phyloP scores from a whole-genome alignment of 37 sponge, comb jelly and placozoan genomes.

The Cladorhizidae sp. region DNA sequence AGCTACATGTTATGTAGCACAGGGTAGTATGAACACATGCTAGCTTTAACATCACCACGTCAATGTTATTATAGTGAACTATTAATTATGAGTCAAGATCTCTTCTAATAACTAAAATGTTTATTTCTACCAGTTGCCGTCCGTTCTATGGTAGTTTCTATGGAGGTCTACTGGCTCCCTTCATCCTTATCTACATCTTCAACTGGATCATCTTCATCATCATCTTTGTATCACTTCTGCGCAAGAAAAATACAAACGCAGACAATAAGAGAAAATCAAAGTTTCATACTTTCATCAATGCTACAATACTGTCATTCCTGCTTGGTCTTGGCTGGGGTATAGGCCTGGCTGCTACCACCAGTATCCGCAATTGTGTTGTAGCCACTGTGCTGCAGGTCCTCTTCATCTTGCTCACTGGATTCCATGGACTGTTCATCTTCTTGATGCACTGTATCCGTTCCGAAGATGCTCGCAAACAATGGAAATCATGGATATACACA shows the following conservation, averaged over 20 bases:
- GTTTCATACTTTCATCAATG: neutral
- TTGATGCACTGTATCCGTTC: slow-evolving; percentile 34
- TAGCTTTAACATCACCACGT: too few species aligned
- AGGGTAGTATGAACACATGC: too few species aligned
- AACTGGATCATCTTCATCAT: slow-evolving; percentile 12
- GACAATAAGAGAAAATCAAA: neutral
- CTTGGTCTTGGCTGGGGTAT: slow-evolving; percentile 25
- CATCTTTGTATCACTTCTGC: neutral
- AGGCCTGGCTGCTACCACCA: slow-evolving; percentile 7
- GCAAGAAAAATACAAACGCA: neutral
- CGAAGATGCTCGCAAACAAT: slow-evolving; percentile 29
- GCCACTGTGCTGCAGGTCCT: slow-evolving; percentile 8
- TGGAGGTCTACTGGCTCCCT: slow-evolving; percentile 8
- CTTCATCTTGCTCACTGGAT: slow-evolving; percentile 34
- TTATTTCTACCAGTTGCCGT: slow-evolving; percentile 10
- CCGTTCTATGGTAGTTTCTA: neutral
- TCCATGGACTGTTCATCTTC: slow-evolving; percentile 51
- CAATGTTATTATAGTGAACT: too few species aligned
- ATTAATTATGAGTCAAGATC: too few species aligned
- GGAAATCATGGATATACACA: slow-evolving; percentile 8
- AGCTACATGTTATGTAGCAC: too few species aligned
- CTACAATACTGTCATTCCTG: slow-evolving; percentile 4
- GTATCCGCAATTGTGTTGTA: neutral
- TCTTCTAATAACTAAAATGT: too few species aligned
- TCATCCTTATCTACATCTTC: neutral